Evolutionary conservation across 37 sponge, comb jelly and placozoan species (phyloP).

Genomic region (Geodia barretti): DNA sequence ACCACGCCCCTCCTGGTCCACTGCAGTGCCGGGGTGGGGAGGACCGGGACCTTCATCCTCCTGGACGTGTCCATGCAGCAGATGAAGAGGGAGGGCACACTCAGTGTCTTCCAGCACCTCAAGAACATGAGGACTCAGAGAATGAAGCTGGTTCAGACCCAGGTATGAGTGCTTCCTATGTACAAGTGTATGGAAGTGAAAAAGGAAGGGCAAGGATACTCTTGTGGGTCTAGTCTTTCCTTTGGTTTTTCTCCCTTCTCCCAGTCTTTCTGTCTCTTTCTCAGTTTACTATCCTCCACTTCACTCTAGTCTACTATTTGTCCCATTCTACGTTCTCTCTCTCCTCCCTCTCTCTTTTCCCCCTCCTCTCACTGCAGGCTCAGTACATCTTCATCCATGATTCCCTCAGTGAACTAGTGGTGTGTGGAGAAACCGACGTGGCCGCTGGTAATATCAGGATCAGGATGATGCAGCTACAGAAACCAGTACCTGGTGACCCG

Average conservation of each 20-base stretch:
- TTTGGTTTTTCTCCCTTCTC: too few relatives aligned
- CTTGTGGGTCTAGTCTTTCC: too few relatives aligned
- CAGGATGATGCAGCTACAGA: slow-evolving; percentile 33
- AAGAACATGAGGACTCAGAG: slow-evolving; percentile 38
- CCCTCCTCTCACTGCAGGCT: slow-evolving; percentile 7
- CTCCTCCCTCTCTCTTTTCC: neutral
- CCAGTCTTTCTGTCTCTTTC: too few relatives aligned
- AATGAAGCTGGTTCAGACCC: slow-evolving; percentile 62
- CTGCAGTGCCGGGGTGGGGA: slow-evolving; percentile 87
- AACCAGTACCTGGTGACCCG: neutral
- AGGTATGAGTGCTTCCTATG: slow-evolving; percentile 45
- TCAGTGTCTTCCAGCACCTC: slow-evolving; percentile 57
- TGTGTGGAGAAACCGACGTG: slow-evolving; percentile 60
- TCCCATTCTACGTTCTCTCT: neutral
- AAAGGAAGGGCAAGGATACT: too few relatives aligned
- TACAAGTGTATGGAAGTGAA: too few relatives aligned
- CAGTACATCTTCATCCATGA: slow-evolving; percentile 73
- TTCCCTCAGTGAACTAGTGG: slow-evolving; percentile 54
- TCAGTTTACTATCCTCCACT: too few relatives aligned
- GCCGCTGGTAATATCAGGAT: slow-evolving; percentile 37
- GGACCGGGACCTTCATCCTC: slow-evolving; percentile 73
- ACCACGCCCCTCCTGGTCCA: slow-evolving; percentile 69
- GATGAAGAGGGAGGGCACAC: slow-evolving; percentile 27
- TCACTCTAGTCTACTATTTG: neutral
- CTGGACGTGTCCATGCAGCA: slow-evolving; percentile 68